Base-by-base conservation (phyloP, 92 coral and sea anemone species). In the Parazoanthus darwini region DNA sequence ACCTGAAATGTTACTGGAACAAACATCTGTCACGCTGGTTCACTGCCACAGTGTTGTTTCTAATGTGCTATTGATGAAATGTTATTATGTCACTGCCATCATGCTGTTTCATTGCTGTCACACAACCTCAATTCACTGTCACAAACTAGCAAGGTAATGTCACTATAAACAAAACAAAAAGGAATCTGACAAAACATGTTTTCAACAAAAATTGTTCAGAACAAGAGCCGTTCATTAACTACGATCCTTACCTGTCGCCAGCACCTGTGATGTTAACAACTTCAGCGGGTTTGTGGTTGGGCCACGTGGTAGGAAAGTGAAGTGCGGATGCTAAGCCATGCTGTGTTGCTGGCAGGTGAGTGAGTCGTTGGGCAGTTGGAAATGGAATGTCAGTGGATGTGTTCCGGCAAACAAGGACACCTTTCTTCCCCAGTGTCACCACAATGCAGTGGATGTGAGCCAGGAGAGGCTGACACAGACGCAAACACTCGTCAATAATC, bases 231-330 rank as follows among this genome's bases (percentile, higher is more conserved):
- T 6, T 63, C 68, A 63, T 63, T 18, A 2, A 50, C 1, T 6
- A 6, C 6, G 43, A 20, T 20, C 8, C 98, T 80, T 72, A 97
- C 99, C 99, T 97, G 81, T 97, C 99, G 1, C 99, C 99, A 36
- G 99, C 99, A 38, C 99, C 99, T 11, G 98, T 95, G 75, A 97
- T 94, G 73, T 94, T 95, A 63, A 94, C 92, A 74, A 91, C 90
- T 67, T 92, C 93, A 54, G 86, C 78, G 46, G 87, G 93, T 36
- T 82, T 67, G 67, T 92, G 87, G 22, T 86, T 90, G 14, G 81
- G 65, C 78, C 90, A 91, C 44, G 81, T 74, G 66, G 95, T 94
- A 86, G 97, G 97, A 88, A 87, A 97, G 79, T 95, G 94, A 56
- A 91, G 86, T 42, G 98, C 99, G 29, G 99, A 97, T 74, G 90